Evolutionary conservation across 2,888 invertebrate species (phyloP), one percentile per base, ranked within the genome.

Genomic region (Digitonthophagus gazella): DNA sequence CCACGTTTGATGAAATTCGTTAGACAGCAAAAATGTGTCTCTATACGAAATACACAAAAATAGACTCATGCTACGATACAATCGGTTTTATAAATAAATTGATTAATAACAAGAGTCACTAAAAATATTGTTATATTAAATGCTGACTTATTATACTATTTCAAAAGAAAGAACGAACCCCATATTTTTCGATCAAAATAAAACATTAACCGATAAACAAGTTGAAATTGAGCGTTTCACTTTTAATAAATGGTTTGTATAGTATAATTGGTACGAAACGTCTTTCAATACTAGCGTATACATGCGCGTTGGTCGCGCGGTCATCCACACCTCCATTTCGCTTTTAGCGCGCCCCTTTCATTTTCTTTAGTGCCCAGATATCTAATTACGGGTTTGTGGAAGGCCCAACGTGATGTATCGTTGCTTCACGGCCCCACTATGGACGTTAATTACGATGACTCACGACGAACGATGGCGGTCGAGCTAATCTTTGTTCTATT

Each of bases 201-300:
- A 44, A 44, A 44, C 11, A 3, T 11, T 11, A 44, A 44, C 28
- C 28, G 28, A 44, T 44, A 44, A 44, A 44, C 28, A 44, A 44
- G 28, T 44, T 11, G 28, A 8, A 44, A 44, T 44, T 44, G 28
- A 44, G 28, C 11, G 28, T 44, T 44, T 44, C 28, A 44, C 28
- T 44, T 44, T 44, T 44, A 44, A 44, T 44, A 44, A 44, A 44
- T 44, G 28, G 28, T 44, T 44, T 44, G 28, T 44, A 44, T 44
- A 44, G 28, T 44, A 44, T 44, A 44, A 44, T 44, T 44, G 28
- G 28, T 44, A 44, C 6, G 28, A 44, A 44, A 44, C 28, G 28
- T 44, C 28, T 44, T 44, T 71, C 68, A 68, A 68, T 71, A 67
- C 74, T 15, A 64, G 56, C 70, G 65, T 74, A n/a, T n/a, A 44